Base-by-base conservation (phyloP, 1,140 invertebrate genomes). In the Drosophila albomicans region DNA sequence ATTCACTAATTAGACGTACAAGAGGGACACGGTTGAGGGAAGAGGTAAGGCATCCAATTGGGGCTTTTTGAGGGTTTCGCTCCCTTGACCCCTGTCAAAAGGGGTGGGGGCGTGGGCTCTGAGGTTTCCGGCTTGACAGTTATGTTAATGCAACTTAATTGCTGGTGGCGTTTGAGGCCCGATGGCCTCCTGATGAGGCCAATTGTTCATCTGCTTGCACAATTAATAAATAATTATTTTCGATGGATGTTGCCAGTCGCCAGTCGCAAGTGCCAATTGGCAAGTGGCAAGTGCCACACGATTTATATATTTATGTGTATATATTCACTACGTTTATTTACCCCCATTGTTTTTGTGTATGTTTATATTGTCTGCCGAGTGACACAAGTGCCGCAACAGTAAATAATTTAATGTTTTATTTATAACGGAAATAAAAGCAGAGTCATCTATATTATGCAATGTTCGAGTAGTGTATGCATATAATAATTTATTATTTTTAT, bases 161-260 rank as follows among this genome's bases (percentile, higher is more conserved):
- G 78, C 66, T 66, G 58, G 56, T 30, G 8, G 64, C 16, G 28
- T 45, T 28, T 43, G 13, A 25, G 13, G 5, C 38, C 30, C 25
- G n/a, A 28, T 54, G 35, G 25, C 48, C 63, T 16, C 35, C 64
- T 85, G 88, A 88, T 88, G 82, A 81, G 78, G 64, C 75, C 78
- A 79, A 89, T 88, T 88, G 85, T 88, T 80, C 80, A 67, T 59
- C 20, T 54, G 56, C 66, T 69, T 80, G 69, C 85, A 74, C 76
- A 85, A 89, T 84, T 82, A 91, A 89, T 91, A 91, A 89, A 85
- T 89, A 77, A 88, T 88, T 88, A 88, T 78, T 75, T 78, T 80
- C 52, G 54, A 38, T 57, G 35, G 32, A 30, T 78, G 46, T 45
- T 69, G 46, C 25, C 15, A 5, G 46, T 25, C 4, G 4, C 25